Conservation (phyloP, 2,888 invertebrate species). For the Oscheius onirici region DNA sequence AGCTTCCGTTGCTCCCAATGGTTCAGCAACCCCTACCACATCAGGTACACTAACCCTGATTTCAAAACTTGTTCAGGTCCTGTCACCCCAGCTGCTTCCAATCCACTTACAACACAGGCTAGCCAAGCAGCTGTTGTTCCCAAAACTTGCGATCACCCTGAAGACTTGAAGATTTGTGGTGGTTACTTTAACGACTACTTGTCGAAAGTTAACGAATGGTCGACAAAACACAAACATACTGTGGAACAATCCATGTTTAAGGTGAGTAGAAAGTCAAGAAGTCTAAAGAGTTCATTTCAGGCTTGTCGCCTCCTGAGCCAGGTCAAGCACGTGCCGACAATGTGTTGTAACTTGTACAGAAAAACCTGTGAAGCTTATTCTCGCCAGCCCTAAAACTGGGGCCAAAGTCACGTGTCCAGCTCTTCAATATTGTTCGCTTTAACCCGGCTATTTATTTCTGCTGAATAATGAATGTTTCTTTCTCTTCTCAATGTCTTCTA, state of each 20-base stretch:
- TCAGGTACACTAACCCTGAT: too few relatives aligned
- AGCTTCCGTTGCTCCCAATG: neutral
- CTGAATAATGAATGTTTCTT: neutral
- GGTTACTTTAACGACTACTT: constrained; percentile 58
- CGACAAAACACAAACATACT: constrained; percentile 48
- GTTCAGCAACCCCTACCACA: neutral
- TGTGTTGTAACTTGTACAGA: constrained; percentile 57
- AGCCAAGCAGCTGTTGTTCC: neutral
- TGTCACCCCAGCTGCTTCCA: neutral
- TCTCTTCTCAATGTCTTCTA: neutral
- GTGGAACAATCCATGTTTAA: constrained; percentile 53
- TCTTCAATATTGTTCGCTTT: neutral
- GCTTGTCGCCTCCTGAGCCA: constrained; percentile 56
- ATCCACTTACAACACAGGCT: neutral
- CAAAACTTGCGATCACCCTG: constrained; percentile 28
- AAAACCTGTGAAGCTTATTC: constrained; percentile 32
- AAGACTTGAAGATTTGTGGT: constrained; percentile 55
- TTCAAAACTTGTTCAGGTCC: neutral
- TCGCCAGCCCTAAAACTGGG: constrained; percentile 8
- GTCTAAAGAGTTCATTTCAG: constrained; percentile 27
- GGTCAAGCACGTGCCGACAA: constrained; percentile 58
- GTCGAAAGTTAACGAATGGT: constrained; percentile 55
- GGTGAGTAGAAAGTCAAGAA: constrained; percentile 31
- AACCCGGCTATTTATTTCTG: neutral
- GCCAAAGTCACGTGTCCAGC: neutral